Percentiles rank a stretch among this genome's conserved stretches.
phyloP scores from a whole-genome alignment of 1,140 invertebrate genomes.

The Brachionus plicatilis region DNA sequence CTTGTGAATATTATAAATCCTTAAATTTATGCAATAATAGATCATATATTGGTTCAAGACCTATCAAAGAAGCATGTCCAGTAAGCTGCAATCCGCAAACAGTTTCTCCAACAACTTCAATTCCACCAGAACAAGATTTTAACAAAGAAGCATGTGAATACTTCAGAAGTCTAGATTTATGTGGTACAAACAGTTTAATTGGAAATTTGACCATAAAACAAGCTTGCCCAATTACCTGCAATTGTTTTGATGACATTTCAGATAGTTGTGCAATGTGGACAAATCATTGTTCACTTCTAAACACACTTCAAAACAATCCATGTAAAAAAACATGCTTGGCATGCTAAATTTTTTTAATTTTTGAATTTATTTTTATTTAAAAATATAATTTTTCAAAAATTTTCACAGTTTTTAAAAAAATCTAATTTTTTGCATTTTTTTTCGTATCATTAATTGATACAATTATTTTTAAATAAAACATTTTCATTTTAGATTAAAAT shows the following conservation, averaged over 20 bases:
- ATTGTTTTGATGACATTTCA: background rate
- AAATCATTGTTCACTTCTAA: background rate
- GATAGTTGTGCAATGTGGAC: background rate
- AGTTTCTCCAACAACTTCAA: background rate
- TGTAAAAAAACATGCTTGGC: background rate
- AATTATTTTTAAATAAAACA: too few species aligned
- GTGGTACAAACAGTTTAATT: background rate
- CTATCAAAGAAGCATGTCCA: background rate
- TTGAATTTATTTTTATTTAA: too few species aligned
- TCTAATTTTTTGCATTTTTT: too few species aligned
- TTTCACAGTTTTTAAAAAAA: too few species aligned
- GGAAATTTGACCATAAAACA: background rate
- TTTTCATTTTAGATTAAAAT: too few species aligned
- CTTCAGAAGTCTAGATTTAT: background rate
- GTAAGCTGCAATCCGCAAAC: background rate
- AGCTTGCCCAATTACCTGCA: background rate
- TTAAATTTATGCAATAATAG: background rate
- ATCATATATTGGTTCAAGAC: background rate
- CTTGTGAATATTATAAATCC: background rate
- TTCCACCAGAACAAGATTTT: background rate
- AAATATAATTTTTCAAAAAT: too few species aligned
- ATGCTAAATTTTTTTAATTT: background rate
- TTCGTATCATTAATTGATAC: too few species aligned
- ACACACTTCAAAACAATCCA: background rate
- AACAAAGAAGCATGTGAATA: background rate